phyloP scores from a whole-genome alignment of 92 coral and sea anemone genomes.

The Epizoanthus ramosus region DNA sequence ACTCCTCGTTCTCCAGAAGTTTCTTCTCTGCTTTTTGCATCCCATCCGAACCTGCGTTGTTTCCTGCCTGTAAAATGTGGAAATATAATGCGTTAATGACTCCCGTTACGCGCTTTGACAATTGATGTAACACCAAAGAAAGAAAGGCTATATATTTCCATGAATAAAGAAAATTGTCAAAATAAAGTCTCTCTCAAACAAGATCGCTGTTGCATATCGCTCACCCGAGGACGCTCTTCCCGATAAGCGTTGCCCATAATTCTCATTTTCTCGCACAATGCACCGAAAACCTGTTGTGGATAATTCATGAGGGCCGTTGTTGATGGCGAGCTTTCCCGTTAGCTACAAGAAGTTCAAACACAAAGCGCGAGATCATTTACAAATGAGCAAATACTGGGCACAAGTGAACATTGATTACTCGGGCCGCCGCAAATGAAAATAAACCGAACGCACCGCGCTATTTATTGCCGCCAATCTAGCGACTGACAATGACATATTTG shows the following conservation, averaged over 20 bases:
- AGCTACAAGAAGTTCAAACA: conserved; percentile 25
- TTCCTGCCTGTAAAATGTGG: conserved; percentile 58
- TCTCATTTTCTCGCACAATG: conserved; percentile 25
- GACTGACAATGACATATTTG: background rate
- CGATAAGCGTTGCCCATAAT: background rate
- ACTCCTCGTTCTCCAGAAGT: conserved; percentile 90
- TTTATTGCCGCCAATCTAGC: background rate
- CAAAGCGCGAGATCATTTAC: conserved; percentile 26
- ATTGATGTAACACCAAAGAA: background rate
- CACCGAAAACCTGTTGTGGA: conserved; percentile 38
- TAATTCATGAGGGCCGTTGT: conserved; percentile 11
- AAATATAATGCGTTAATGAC: background rate
- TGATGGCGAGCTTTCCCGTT: background rate
- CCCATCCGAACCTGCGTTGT: conserved; percentile 42
- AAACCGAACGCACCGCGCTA: background rate
- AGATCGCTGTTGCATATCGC: background rate
- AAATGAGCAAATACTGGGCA: conserved; percentile 44
- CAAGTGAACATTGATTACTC: conserved; percentile 6
- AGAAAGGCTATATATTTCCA: no score
- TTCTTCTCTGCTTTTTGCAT: conserved; percentile 81
- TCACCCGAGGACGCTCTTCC: conserved; percentile 12
- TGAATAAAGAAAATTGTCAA: no score
- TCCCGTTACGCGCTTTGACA: background rate
- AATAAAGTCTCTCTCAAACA: background rate
- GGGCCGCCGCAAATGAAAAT: conserved; percentile 15